phyloP scores from a whole-genome alignment of 1,140 invertebrate species.

The Lepidurus arcticus region DNA sequence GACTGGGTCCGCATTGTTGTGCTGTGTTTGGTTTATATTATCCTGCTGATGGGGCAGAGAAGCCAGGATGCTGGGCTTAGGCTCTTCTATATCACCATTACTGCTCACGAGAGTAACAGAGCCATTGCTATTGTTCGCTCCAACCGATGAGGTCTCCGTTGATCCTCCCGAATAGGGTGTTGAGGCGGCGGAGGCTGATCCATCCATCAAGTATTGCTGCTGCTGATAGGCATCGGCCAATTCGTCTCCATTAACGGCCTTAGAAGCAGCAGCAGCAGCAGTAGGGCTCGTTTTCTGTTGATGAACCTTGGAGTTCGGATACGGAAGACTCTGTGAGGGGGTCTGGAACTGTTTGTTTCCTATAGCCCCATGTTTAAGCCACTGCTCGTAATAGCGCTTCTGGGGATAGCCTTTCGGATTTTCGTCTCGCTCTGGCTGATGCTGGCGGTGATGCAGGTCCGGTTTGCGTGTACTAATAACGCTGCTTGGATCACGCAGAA shows the following conservation, averaged over 20 bases:
- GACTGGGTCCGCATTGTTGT: neutral
- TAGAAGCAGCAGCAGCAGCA: neutral
- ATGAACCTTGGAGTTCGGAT: neutral
- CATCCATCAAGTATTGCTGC: neutral
- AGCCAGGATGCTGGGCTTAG: neutral
- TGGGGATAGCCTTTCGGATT: constrained; percentile 17
- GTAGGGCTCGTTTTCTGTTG: neutral
- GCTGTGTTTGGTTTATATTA: neutral
- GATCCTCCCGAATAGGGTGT: neutral
- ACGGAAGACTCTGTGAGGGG: neutral
- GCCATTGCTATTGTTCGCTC: neutral
- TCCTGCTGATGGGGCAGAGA: neutral
- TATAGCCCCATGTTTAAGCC: neutral
- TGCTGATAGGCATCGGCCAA: constrained; percentile 13
- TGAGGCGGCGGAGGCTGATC: neutral
- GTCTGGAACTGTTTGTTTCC: neutral
- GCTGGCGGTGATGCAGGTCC: constrained; percentile 20
- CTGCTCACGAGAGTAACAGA: neutral
- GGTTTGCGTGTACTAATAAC: constrained; percentile 18
- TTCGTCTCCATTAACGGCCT: neutral
- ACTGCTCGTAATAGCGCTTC: constrained; percentile 15
- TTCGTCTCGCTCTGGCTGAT: neutral
- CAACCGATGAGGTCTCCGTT: neutral
- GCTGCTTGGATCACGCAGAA: constrained; percentile 5
- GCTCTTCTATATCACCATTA: neutral